Evolutionary conservation across 2,888 invertebrate genomes (phyloP).

Genomic region (Thymelicus acteon): DNA sequence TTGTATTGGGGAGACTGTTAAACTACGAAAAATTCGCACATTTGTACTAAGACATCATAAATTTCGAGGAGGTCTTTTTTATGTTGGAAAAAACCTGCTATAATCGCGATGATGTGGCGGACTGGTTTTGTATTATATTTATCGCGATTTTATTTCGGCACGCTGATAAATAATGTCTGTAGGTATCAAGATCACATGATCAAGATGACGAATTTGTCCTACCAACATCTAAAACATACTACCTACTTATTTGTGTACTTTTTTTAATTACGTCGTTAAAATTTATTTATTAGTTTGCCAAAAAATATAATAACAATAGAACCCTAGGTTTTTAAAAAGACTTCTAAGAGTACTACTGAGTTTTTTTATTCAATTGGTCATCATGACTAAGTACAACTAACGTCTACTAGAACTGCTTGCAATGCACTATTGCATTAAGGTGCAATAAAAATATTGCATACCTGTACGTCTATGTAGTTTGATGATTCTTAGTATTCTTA

Average conservation of each 20-base stretch:
- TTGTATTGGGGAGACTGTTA: conserved; percentile 64
- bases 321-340: too few species aligned
- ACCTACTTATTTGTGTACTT: too few species aligned
- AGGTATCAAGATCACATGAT: too few species aligned
- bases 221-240: not conserved
- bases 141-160: conserved; percentile 25
- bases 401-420: too few species aligned
- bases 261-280: too few species aligned
- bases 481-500: not conserved
- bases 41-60: conserved; percentile 75
- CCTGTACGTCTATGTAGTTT: not conserved
- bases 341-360: too few species aligned
- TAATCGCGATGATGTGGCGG: conserved; percentile 6
- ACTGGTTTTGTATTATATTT: conserved; percentile 33
- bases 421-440: too few species aligned
- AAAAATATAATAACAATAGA: too few species aligned
- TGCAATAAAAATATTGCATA: not conserved
- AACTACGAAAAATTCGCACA: conserved; percentile 83
- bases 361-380: too few species aligned
- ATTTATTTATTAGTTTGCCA: too few species aligned
- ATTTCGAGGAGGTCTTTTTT: conserved; percentile 57
- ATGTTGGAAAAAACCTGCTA: conserved; percentile 43
- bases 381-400: not conserved
- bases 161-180: conserved; percentile 13
- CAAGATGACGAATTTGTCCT: not conserved